Evolutionary conservation across 2,888 invertebrate genomes (phyloP).

Genomic region (Aradus depressus): DNA sequence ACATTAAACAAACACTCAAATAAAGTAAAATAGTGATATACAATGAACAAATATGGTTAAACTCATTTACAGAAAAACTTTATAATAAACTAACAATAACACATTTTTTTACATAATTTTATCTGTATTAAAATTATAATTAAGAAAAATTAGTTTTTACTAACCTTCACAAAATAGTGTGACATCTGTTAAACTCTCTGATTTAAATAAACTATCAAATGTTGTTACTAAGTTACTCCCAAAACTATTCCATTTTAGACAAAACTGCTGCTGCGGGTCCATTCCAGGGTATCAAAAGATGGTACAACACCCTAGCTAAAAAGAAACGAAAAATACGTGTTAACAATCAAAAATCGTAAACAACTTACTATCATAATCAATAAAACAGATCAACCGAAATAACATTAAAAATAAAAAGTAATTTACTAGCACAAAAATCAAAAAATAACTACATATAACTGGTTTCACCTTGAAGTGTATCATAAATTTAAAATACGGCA

Average conservation of each 20-base stretch:
- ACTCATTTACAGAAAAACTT: not conserved
- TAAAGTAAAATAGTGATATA: not conserved
- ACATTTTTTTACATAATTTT: not conserved
- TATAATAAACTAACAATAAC: not conserved
- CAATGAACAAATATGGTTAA: not conserved
- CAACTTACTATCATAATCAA: not conserved
- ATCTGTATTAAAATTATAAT: conserved; percentile 11
- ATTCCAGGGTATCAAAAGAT: conserved; percentile 46
- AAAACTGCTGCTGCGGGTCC: conserved; percentile 87
- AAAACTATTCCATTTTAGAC: conserved; percentile 93
- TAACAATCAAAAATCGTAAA: not conserved
- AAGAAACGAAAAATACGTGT: conserved; percentile 6
- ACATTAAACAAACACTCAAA: not conserved
- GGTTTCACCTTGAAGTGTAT: conserved; percentile 3
- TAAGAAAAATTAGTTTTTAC: too few relatives aligned
- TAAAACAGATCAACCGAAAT: not conserved
- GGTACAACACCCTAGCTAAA: conserved; percentile 24
- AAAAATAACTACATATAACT: too few relatives aligned
- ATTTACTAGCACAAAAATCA: too few relatives aligned
- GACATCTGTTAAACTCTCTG: conserved; percentile 84
- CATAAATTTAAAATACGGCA: too few relatives aligned
- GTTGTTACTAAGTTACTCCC: conserved; percentile 85
- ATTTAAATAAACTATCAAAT: conserved; percentile 85
- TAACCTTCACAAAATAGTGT: conserved; percentile 87
- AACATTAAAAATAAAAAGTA: too few relatives aligned